Conservation (phyloP, 2,797 vertebrate genomes). For the Salarias fasciatus region DNA sequence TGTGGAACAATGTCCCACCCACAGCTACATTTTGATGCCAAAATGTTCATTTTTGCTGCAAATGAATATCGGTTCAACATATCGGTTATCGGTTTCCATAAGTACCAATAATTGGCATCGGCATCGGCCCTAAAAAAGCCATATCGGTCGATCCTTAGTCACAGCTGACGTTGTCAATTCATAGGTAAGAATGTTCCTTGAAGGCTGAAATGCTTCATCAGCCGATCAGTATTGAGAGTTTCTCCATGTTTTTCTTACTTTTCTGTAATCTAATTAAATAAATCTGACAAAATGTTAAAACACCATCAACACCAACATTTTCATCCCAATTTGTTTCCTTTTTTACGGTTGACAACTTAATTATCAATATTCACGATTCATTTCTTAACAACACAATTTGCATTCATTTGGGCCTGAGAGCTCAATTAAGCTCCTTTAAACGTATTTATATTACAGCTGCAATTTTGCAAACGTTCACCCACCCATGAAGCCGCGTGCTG, state of each 20-base stretch:
- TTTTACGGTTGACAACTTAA: neutral
- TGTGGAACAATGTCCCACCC: no score
- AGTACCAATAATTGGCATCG: no score
- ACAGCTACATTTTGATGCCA: no score
- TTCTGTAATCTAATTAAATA: conserved; percentile 7
- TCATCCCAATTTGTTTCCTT: neutral
- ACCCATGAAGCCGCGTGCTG: no score
- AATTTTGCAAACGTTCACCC: no score
- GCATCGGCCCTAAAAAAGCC: no score
- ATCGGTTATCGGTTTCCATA: no score
- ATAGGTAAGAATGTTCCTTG: conserved; percentile 2
- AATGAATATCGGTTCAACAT: no score
- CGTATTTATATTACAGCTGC: neutral
- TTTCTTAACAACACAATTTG: neutral
- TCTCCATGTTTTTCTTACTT: neutral
- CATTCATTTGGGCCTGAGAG: conserved; percentile 9
- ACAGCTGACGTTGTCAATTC: conserved; percentile 15
- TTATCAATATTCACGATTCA: neutral
- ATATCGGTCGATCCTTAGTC: no score
- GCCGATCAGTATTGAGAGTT: neutral
- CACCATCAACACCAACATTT: neutral
- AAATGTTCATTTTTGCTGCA: no score
- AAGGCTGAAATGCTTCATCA: neutral
- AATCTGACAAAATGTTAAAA: neutral
- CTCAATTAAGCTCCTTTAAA: conserved; percentile 7